Percentiles rank a stretch among this genome's conserved stretches.
phyloP scores from a whole-genome alignment of 2,888 invertebrate species.

The Biston stratarius region DNA sequence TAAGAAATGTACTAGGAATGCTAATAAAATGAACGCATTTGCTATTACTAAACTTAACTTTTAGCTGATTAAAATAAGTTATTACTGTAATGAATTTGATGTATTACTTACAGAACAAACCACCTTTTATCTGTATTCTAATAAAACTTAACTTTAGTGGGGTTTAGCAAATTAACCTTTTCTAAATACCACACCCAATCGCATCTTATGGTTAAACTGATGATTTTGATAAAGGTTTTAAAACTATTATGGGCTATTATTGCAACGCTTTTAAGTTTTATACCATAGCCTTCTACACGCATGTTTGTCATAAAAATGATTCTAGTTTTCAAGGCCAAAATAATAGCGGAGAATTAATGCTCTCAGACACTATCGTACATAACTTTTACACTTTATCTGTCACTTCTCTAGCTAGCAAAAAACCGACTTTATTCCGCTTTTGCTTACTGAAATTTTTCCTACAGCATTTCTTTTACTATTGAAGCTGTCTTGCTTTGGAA shows the following conservation, averaged over 20 bases:
- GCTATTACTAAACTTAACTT: background rate
- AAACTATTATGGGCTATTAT: constrained; percentile 17
- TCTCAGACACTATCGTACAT: too few relatives aligned
- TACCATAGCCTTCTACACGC: constrained; percentile 5
- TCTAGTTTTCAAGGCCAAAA: constrained; percentile 5
- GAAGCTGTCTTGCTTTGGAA: too few relatives aligned
- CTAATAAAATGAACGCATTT: too few relatives aligned
- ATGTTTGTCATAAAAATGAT: constrained; percentile 20
- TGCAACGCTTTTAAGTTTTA: constrained; percentile 20
- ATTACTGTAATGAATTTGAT: background rate
- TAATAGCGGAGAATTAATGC: background rate
- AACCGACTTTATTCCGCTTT: too few relatives aligned
- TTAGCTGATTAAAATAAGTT: background rate
- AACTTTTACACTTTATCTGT: too few relatives aligned
- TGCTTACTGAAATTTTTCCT: too few relatives aligned
- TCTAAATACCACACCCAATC: constrained; percentile 18
- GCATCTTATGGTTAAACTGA: constrained; percentile 1
- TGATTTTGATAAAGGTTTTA: constrained; percentile 23
- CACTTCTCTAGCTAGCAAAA: too few relatives aligned
- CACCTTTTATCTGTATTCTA: background rate
- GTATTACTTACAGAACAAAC: background rate
- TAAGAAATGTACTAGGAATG: too few relatives aligned
- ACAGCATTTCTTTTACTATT: too few relatives aligned
- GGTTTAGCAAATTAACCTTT: constrained; percentile 8
- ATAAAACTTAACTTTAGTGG: constrained; percentile 7